phyloP scores from a whole-genome alignment of 2,113 vertebrate genomes.

The Morone saxatilis region DNA sequence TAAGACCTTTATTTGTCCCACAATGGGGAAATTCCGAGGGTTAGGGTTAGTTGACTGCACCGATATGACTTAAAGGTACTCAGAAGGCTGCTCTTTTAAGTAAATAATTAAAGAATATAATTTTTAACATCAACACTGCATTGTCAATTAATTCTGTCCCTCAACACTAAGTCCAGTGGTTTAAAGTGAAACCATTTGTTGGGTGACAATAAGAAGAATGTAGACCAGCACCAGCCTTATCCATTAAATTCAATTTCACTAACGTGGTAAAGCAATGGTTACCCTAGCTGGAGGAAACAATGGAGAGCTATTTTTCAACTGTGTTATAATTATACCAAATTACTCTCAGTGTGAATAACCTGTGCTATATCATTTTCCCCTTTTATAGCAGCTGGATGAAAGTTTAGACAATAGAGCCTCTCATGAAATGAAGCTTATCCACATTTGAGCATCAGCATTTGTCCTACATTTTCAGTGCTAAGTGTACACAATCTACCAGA shows the following conservation, averaged over 20 bases:
- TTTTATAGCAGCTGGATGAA: slow-evolving; percentile 48
- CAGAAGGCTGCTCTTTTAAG: too few relatives aligned
- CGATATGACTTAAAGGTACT: too few relatives aligned
- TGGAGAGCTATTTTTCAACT: slow-evolving; percentile 17
- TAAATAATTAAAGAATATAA: too few relatives aligned
- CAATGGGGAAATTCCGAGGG: too few relatives aligned
- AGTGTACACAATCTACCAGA: slow-evolving; percentile 58
- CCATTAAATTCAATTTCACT: background rate
- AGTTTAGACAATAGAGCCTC: slow-evolving; percentile 36
- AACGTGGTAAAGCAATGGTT: background rate
- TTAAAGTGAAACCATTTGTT: background rate
- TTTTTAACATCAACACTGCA: too few relatives aligned
- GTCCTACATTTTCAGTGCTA: slow-evolving; percentile 43
- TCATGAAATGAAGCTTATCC: slow-evolving; percentile 48
- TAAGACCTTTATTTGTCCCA: too few relatives aligned
- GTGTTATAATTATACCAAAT: slow-evolving; percentile 31
- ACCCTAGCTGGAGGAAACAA: background rate
- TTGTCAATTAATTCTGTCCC: too few relatives aligned
- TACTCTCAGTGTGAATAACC: slow-evolving; percentile 33
- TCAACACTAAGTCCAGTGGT: background rate
- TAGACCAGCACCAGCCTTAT: background rate
- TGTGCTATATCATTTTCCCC: slow-evolving; percentile 25
- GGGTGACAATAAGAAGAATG: background rate
- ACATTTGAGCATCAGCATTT: slow-evolving; percentile 45
- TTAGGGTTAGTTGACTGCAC: too few relatives aligned